phyloP scores from a whole-genome alignment of 2,888 invertebrate genomes.

The Autographa pulchrina region DNA sequence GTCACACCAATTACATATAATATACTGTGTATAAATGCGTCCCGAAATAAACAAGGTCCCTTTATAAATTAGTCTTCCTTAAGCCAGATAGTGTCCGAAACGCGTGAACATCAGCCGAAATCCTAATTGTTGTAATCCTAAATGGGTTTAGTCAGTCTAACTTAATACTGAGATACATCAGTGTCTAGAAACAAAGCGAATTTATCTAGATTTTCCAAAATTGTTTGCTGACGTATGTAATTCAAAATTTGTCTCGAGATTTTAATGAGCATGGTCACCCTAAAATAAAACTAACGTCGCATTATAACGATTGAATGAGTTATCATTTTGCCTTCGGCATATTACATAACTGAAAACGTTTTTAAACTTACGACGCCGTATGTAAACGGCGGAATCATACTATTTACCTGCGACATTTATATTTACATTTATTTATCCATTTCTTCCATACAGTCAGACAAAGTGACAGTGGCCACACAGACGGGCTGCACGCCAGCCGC shows the following conservation, averaged over 20 bases:
- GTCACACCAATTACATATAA: background rate
- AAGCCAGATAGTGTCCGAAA: slow-evolving; percentile 9
- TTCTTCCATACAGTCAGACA: slow-evolving; percentile 79
- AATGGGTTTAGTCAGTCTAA: slow-evolving; percentile 12
- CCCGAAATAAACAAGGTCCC: slow-evolving; percentile 1
- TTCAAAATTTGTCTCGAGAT: too few species aligned
- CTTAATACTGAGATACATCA: background rate
- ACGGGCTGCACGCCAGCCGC: slow-evolving; percentile 94
- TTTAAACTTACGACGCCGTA: too few species aligned
- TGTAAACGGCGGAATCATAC: too few species aligned
- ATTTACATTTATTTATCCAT: too few species aligned
- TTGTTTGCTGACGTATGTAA: background rate
- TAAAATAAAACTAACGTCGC: too few species aligned
- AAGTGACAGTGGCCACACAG: slow-evolving; percentile 96
- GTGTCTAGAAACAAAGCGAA: background rate
- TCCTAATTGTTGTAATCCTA: slow-evolving; percentile 15
- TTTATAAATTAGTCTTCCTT: slow-evolving; percentile 3
- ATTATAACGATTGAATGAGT: too few species aligned
- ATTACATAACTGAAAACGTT: too few species aligned
- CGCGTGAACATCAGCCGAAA: slow-evolving; percentile 13
- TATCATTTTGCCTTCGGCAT: too few species aligned
- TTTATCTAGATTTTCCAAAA: background rate
- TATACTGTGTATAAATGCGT: background rate
- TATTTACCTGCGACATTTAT: too few species aligned
- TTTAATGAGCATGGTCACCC: too few species aligned